Evolutionary conservation across 2,113 vertebrate genomes (phyloP).

Genomic region (Equus przewalskii): DNA sequence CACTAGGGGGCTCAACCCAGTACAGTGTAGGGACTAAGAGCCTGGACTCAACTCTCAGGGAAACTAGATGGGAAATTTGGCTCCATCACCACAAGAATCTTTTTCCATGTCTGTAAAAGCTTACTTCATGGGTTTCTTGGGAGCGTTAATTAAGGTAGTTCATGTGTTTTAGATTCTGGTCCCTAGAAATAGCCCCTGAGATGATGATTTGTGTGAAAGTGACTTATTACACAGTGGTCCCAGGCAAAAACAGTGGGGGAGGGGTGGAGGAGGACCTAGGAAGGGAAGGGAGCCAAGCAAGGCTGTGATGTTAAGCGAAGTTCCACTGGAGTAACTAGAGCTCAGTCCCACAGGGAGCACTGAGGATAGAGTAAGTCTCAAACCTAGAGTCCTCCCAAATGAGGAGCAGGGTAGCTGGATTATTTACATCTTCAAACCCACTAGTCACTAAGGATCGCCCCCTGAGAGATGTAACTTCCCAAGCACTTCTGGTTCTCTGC

Average conservation of each 20-base stretch:
- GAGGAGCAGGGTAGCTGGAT: no score
- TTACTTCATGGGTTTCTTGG: background rate
- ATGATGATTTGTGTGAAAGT: background rate
- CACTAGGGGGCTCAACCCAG: background rate
- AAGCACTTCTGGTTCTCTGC: background rate
- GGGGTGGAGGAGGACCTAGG: background rate
- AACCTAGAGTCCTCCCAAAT: background rate
- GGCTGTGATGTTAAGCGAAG: background rate
- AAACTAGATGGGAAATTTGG: background rate
- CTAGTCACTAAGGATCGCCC: background rate
- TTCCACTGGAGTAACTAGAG: background rate
- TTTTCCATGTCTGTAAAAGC: background rate
- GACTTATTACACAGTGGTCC: background rate
- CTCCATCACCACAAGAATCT: background rate
- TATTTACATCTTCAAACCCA: background rate
- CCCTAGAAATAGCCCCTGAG: background rate
- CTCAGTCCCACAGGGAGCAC: background rate
- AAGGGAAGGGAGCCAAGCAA: background rate
- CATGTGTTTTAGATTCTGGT: background rate
- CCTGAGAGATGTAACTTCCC: background rate
- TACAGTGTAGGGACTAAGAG: fast-evolving
- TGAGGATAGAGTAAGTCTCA: background rate
- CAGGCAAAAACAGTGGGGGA: background rate
- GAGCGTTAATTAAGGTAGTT: background rate
- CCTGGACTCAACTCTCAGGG: background rate